Evolutionary conservation across 2,888 invertebrate species (phyloP), one percentile per base, ranked within the genome.

Genomic region (Steinernema carpocapsae): DNA sequence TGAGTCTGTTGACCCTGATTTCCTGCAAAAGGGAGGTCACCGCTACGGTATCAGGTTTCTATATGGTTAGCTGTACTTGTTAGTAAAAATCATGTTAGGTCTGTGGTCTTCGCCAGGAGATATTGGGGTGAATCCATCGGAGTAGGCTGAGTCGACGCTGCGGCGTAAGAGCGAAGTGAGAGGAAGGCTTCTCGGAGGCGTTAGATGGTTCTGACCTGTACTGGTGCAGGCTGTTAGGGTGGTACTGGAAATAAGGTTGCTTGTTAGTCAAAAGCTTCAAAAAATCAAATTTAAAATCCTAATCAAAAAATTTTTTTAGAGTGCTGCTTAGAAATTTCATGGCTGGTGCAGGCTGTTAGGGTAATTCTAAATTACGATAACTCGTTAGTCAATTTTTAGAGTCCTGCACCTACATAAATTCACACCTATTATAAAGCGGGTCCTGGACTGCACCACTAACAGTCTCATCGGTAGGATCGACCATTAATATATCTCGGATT

Each of bases 171-270:
- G 43, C 43, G 43, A 4, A 48, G 48, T 10, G 48, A 48, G 48
- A 17, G 48, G 48, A 26, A 56, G 56, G 3, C 24, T 26, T 26
- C 24, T 56, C 56, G 56, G 56, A 22, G 56, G 56, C 22, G 56
- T 26, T 3, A 56, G 56, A 12, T 12, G 56, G 24, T 22, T 26
- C 22, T 4, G 12, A 12, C 26, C 56, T 6, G 51, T 6, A 19
- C 51, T 51, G 14, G 56, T 56, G 56, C 56, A 56, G 26, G 56
- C 56, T 22, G 56, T 56, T 56, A 56, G 56, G 22, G 56, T 56
- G 56, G 56, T 22, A 26, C 56, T 56, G 56, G 56, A 6, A 56
- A 6, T 6, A 51, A 51, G 43, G 10, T 7, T 43, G 43, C 14
- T 43, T 12, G 43, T 7, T 43, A 14, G 43, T 14, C 7, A 43